A percentile compares a stretch with the other conserved stretches of the same genome.
Evolutionary conservation across 2,113 vertebrate genomes (phyloP).

Genomic region (Malurus cyaneus): DNA sequence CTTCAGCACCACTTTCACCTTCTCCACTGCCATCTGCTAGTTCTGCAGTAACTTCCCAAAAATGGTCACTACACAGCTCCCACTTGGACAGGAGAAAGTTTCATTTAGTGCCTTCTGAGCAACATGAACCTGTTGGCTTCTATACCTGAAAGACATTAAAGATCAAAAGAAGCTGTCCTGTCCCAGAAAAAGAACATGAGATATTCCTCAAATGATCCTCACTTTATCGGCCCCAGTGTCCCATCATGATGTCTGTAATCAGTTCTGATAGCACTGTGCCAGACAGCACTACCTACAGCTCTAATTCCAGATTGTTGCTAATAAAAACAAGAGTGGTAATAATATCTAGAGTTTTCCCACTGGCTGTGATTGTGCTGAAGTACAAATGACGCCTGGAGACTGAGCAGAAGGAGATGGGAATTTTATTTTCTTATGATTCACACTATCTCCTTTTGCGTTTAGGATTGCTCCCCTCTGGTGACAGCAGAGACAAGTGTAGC

Average conservation of each 20-base stretch:
- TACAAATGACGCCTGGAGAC: background rate
- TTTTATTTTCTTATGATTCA: conserved; percentile 25
- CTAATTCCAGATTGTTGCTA: background rate
- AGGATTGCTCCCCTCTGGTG: background rate
- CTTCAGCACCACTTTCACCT: background rate
- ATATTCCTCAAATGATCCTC: background rate
- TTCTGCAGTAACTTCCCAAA: background rate
- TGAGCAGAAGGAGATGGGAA: background rate
- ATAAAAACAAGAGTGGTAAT: conserved; percentile 5
- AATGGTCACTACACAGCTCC: background rate
- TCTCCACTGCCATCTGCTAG: background rate
- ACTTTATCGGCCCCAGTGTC: background rate
- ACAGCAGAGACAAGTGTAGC: background rate
- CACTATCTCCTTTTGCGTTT: background rate
- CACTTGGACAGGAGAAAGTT: background rate
- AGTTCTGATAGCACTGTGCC: background rate
- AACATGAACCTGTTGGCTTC: background rate
- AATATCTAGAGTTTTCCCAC: background rate
- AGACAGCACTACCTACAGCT: background rate
- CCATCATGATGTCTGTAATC: background rate
- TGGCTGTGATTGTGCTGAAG: background rate
- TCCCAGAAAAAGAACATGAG: background rate
- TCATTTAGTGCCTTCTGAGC: background rate
- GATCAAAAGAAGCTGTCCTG: background rate
- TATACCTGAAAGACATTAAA: background rate